Evolutionary conservation across 2,797 vertebrate species (phyloP), one percentile per base, ranked within the genome.

Genomic region (Cyprinodon diabolis): DNA sequence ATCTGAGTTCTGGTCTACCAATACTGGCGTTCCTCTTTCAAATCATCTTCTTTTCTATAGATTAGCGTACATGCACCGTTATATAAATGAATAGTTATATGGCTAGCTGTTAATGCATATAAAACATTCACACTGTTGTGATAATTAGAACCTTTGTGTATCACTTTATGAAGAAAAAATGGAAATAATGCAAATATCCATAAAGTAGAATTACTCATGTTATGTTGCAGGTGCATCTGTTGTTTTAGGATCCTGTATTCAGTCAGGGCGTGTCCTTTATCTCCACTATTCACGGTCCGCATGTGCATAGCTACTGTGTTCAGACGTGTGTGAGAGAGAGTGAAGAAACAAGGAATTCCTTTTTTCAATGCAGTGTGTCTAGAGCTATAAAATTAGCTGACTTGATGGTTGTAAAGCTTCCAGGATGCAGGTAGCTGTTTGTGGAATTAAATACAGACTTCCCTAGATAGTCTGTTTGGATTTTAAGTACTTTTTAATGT

Each of bases 231-330:
- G 4, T 3, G 66, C 70, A 74, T 72, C 40, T 66, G 71, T 72
- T 84, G 37, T 56, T 74, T 77, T 66, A 73, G 21, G 45, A 76
- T 17, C 57, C 57, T 76, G 75, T 71, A 76, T 78, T 7, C 58
- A 60, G 74, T 79, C 67, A 71, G 66, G 79, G 75, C 12, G 77
- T 66, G 84, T 30, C 58, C 25, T 49, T 37, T 49, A 23, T 19
- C 25, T 67, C 23, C 70, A 15, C 11, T 21, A 13, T 72, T 23
- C 21, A 9, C 6, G 40, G 40, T 57, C 13, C 17, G 49, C 21
- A 25, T 45, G n/a, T 25, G 8, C 43, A 21, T 49, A 11, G 2
- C n/a, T 57, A 57, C 25, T 9, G 9, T 21, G 14, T 51, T 17
- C 49, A 45, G 47, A 23, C 15, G 57, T 23, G 47, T 63, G 35